phyloP scores from a whole-genome alignment of 1,140 invertebrate species.

The Proales similis region DNA sequence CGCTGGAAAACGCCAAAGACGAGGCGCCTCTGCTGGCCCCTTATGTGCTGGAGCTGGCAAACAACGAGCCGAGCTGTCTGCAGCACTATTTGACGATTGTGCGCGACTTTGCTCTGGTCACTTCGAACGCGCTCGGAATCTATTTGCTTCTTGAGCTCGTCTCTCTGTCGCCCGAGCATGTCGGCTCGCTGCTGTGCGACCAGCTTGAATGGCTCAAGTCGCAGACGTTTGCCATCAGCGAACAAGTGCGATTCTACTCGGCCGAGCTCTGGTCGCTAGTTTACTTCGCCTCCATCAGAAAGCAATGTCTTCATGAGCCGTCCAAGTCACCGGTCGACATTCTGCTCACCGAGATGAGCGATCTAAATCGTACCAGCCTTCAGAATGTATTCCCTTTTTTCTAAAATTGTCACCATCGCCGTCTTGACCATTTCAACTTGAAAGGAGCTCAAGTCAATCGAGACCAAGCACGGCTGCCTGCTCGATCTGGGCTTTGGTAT shows the following conservation, averaged over 20 bases:
- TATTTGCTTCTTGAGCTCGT: conserved; percentile 67
- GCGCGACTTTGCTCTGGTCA: conserved; percentile 41
- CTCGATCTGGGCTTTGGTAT: conserved; percentile 63
- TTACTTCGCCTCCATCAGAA: neutral
- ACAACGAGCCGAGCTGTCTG: conserved; percentile 45
- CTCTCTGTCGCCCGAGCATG: conserved; percentile 61
- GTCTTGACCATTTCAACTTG: conserved; percentile 4
- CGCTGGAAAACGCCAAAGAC: conserved; percentile 40
- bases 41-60: conserved; percentile 52
- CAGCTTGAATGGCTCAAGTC: conserved; percentile 60
- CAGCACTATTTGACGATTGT: conserved; percentile 29
- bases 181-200: conserved; percentile 57
- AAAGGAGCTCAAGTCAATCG: conserved; percentile 53
- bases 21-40: conserved; percentile 43
- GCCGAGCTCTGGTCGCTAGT: conserved; percentile 57
- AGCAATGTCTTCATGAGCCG: conserved; percentile 40
- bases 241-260: conserved; percentile 65
- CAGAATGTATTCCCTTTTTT: neutral
- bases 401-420: neutral
- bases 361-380: too few relatives aligned
- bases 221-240: conserved; percentile 52
- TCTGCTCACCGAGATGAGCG: too few relatives aligned
- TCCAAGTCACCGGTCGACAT: too few relatives aligned
- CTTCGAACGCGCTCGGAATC: conserved; percentile 55
- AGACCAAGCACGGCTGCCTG: conserved; percentile 67